Percentiles rank a stretch among this genome's conserved stretches.
These are phyloP conservation scores for Drosophila fulvimacula DNA, from an alignment of 2,888 invertebrate genomes.

Conservation along the genomic window DNA sequence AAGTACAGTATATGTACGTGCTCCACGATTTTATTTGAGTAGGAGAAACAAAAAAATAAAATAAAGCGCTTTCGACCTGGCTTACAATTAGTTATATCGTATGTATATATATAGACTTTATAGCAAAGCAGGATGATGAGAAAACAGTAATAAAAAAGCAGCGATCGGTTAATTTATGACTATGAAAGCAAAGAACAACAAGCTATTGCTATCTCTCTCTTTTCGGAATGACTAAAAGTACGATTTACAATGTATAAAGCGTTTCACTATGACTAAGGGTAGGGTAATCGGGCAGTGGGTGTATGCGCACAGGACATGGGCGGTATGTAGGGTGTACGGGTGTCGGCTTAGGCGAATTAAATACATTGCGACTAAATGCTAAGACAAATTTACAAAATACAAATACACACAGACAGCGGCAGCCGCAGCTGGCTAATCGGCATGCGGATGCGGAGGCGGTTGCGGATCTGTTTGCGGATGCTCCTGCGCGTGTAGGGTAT, in stretches of 20 bases:
- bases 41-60: slow-evolving; percentile 34
- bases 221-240: slow-evolving; percentile 66
- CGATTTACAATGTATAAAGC: slow-evolving; percentile 77
- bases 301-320: neutral
- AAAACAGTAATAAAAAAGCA: slow-evolving; percentile 52
- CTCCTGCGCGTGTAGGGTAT: neutral
- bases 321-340: slow-evolving; percentile 14
- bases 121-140: slow-evolving; percentile 63
- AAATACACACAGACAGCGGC: slow-evolving; percentile 24
- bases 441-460: slow-evolving; percentile 68
- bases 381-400: slow-evolving; percentile 52
- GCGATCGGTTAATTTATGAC: slow-evolving; percentile 68
- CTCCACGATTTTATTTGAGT: slow-evolving; percentile 46
- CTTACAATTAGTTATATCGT: slow-evolving; percentile 48
- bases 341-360: slow-evolving; percentile 47
- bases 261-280: slow-evolving; percentile 68
- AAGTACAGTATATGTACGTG: slow-evolving; percentile 24
- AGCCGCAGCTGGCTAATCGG: slow-evolving; percentile 60
- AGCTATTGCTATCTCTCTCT: slow-evolving; percentile 3
- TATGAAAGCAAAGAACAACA: slow-evolving; percentile 36
- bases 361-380: slow-evolving; percentile 66
- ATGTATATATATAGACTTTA: slow-evolving; percentile 31
- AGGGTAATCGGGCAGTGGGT: slow-evolving; percentile 9
- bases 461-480: slow-evolving; percentile 5
- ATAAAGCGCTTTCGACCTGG: slow-evolving; percentile 43